phyloP scores from a whole-genome alignment of 2,113 vertebrate species.

The Oplegnathus fasciatus region DNA sequence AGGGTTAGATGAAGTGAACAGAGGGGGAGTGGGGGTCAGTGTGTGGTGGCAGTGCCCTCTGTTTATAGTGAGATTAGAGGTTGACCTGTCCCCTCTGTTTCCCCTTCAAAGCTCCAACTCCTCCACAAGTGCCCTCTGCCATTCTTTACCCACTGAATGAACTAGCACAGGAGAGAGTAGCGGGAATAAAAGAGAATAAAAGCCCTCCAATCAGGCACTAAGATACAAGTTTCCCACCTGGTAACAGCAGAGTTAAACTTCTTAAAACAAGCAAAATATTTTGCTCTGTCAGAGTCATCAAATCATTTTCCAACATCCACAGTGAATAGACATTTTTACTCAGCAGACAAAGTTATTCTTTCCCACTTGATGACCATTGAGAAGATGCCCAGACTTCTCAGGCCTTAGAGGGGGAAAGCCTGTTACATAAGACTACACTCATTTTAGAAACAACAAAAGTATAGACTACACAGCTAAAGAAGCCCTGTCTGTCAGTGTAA shows the following conservation, averaged over 20 bases:
- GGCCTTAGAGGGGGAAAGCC: not conserved
- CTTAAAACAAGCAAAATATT: not conserved
- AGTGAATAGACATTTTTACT: conserved; percentile 2
- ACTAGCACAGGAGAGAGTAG: not conserved
- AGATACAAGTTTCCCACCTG: not conserved
- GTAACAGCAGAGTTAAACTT: conserved; percentile 10
- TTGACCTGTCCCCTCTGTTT: conserved; percentile 32
- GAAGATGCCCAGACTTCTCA: conserved; percentile 12
- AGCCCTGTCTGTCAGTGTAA: not conserved
- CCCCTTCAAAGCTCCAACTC: not conserved
- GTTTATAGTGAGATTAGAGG: conserved; percentile 50
- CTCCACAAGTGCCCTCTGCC: not conserved
- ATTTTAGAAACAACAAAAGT: not conserved
- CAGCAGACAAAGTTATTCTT: conserved; percentile 1
- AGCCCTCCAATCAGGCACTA: not conserved
- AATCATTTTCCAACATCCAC: conserved; percentile 18
- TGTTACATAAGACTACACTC: not conserved
- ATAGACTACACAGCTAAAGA: not conserved
- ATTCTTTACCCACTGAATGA: conserved; percentile 7
- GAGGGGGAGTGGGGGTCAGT: conserved; percentile 39
- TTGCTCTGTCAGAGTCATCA: conserved; percentile 1
- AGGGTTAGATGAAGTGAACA: conserved; percentile 33
- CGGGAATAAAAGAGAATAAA: not conserved
- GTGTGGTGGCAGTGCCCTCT: conserved; percentile 38
- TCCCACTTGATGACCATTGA: conserved; percentile 7